A percentile compares a stretch with the other conserved stretches of the same genome.
These are phyloP conservation scores for Glaucopsyche alexis DNA, from an alignment of 2,888 invertebrate species.

Conservation along the genomic window DNA sequence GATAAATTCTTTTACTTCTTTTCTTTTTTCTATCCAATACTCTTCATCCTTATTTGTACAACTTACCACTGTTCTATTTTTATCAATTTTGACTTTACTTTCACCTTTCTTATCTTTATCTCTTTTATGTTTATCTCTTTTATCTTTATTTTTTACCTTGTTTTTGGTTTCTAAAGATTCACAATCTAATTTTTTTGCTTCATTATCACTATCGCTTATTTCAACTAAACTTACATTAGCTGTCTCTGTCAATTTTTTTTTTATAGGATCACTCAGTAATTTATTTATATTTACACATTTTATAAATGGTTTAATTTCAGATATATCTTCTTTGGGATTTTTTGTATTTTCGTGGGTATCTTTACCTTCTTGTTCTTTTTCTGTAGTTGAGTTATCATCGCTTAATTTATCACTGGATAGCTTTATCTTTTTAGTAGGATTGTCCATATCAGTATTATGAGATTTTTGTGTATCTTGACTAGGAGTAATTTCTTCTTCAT, in stretches of 20 bases:
- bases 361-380: not conserved
- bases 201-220: constrained; percentile 34
- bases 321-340: constrained; percentile 7
- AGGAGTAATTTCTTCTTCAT: constrained; percentile 14
- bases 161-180: constrained; percentile 33
- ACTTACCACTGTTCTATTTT: constrained; percentile 34
- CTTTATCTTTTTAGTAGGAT: constrained; percentile 5
- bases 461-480: constrained; percentile 21
- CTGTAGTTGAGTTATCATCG: constrained; percentile 31
- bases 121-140: constrained; percentile 30
- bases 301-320: constrained; percentile 50
- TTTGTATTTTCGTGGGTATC: constrained; percentile 1
- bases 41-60: constrained; percentile 40
- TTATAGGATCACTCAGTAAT: constrained; percentile 57
- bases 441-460: constrained; percentile 23
- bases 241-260: constrained; percentile 31
- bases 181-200: constrained; percentile 33
- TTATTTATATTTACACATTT: constrained; percentile 68
- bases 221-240: constrained; percentile 32
- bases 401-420: constrained; percentile 33
- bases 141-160: constrained; percentile 28
- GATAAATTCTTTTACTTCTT: constrained; percentile 57
- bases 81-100: constrained; percentile 32
- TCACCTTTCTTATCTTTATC: constrained; percentile 31
- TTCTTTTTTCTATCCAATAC: constrained; percentile 43